Percentiles rank a stretch among this genome's conserved stretches.
Conservation (phyloP, 2,888 invertebrate genomes). For the Leucophenga maculata region DNA sequence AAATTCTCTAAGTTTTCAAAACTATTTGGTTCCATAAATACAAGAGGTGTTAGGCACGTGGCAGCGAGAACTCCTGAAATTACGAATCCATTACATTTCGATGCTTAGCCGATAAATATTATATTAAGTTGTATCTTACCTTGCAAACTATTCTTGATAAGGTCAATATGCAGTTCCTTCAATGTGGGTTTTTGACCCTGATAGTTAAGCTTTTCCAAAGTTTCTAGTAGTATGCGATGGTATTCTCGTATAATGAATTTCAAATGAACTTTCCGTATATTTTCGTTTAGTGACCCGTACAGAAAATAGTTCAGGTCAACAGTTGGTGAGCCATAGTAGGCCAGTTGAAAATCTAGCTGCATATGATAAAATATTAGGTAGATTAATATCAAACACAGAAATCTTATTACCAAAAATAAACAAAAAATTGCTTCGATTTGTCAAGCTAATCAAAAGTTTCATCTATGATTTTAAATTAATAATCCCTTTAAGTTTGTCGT, state of each 20-base stretch:
- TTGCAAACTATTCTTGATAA: constrained; percentile 68
- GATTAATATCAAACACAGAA: no score
- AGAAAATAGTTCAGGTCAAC: constrained; percentile 70
- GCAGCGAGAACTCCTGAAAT: constrained; percentile 68
- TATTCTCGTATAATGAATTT: constrained; percentile 69
- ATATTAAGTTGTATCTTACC: constrained; percentile 48
- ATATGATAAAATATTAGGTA: constrained; percentile 24
- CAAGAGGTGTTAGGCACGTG: constrained; percentile 69
- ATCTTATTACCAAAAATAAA: no score
- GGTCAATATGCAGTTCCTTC: constrained; percentile 68
- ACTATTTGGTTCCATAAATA: constrained; percentile 65
- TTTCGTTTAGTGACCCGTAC: constrained; percentile 69
- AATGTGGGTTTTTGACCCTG: constrained; percentile 65
- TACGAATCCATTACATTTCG: neutral
- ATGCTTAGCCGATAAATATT: neutral
- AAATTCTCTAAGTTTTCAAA: constrained; percentile 64
- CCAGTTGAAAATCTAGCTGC: constrained; percentile 70
- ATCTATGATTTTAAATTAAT: no score
- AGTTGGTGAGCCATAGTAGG: constrained; percentile 69
- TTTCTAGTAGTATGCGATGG: constrained; percentile 63
- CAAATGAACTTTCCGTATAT: constrained; percentile 67
- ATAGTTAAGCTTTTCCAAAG: constrained; percentile 65
- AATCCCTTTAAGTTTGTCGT: no score
- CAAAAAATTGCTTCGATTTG: no score
- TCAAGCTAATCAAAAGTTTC: no score